Evolutionary conservation across 2,797 vertebrate genomes (phyloP), one percentile per base, ranked within the genome.

Genomic region (Molossus alvarezi): DNA sequence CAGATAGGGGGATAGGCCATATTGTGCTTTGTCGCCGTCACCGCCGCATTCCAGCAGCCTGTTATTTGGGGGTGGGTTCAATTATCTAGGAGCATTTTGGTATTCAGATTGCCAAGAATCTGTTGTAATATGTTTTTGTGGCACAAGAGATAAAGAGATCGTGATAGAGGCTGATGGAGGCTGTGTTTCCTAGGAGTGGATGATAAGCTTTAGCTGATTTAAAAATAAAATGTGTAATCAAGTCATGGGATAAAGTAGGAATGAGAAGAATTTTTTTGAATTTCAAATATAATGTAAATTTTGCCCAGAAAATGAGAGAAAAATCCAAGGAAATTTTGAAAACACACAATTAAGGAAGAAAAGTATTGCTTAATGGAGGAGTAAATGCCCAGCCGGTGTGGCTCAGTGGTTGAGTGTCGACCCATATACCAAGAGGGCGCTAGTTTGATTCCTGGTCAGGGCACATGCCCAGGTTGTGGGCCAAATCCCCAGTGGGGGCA

Each of bases 91-190:
- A 88, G 33, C 77, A 75, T 82, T 64, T 62, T 60, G 45, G 29
- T 94, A 27, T 82, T 83, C 71, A 93, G 93, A 83, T 97, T 79
- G 92, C 77, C 23, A 3, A 95, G 85, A 88, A 88, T 95, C 90
- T 96, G 76, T n/a, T 81, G 88, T 94, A 53, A 87, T 64, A 90
- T 92, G 95, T 90, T 77, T 93, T 71, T 25, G n/a, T 57, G 64
- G 88, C 65, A 58, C 20, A 33, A 18, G 11, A 55, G 95, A 94
- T 96, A 81, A 80, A 81, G 75, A 79, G 84, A 58, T 85, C 21
- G 21, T 64, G 85, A 90, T 25, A 80, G 69, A 81, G 1, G 0
- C 58, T 55, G 62, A 58, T 3, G 18, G 29, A 83, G 79, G 27
- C 65, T 62, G 83, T 21, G 41, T 91, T 95, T 93, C 53, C 82